Percentiles rank a stretch among this genome's conserved stretches.
These are phyloP conservation scores for Gallinago nigripennis DNA, from an alignment of 2,797 vertebrate species.

Conservation along the genomic window DNA sequence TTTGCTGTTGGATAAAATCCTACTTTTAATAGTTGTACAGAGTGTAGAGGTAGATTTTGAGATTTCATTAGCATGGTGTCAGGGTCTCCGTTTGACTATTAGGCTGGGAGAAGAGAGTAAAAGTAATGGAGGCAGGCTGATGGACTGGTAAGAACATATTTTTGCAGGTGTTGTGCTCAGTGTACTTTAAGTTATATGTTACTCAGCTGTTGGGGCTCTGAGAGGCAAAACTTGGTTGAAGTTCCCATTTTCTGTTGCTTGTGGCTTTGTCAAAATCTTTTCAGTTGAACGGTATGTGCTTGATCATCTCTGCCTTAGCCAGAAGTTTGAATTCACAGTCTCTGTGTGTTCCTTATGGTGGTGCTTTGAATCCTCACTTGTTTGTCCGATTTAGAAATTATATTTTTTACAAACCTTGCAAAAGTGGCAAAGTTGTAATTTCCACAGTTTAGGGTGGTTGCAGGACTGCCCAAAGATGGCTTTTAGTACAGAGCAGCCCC, in stretches of 20 bases:
- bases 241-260: background rate
- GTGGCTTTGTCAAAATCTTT: background rate
- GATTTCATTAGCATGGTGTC: background rate
- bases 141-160: background rate
- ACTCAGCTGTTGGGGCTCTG: rapidly evolving
- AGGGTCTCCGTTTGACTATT: background rate
- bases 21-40: background rate
- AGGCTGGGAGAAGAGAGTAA: background rate
- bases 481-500: background rate
- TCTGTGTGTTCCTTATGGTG: background rate
- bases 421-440: background rate
- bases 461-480: background rate
- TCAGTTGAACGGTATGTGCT: background rate
- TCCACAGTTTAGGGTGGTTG: background rate
- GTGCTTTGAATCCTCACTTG: background rate
- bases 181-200: background rate
- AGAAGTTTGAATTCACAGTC: background rate
- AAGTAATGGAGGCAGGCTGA: background rate
- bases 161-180: background rate
- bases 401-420: background rate
- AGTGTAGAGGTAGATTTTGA: background rate
- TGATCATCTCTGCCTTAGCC: background rate
- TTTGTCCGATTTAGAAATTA: background rate
- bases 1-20: background rate
- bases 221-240: background rate